phyloP scores from a whole-genome alignment of 1,140 invertebrate species.

The Battus philenor region DNA sequence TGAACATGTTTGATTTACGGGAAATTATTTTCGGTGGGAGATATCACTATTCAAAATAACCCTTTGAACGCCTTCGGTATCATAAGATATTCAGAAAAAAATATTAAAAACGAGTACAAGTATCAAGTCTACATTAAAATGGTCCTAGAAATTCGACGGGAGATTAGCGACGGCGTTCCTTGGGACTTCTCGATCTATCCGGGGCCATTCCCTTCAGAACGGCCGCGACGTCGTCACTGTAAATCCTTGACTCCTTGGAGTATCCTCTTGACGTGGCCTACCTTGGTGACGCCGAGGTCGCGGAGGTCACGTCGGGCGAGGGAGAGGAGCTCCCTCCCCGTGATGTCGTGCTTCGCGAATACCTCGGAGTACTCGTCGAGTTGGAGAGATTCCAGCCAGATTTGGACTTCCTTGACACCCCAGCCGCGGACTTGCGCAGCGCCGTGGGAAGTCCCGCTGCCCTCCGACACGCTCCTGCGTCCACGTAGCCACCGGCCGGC shows the following conservation, averaged over 20 bases:
- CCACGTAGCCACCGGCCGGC: slow-evolving; percentile 72
- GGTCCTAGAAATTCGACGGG: slow-evolving; percentile 9
- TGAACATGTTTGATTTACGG: no score
- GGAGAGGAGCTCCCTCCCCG: slow-evolving; percentile 91
- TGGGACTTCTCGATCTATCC: slow-evolving; percentile 14
- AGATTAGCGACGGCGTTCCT: slow-evolving; percentile 1
- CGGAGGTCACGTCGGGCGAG: slow-evolving; percentile 90
- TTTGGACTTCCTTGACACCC: slow-evolving; percentile 84
- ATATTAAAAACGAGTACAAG: neutral
- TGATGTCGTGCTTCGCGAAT: slow-evolving; percentile 93
- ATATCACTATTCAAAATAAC: slow-evolving; percentile 6
- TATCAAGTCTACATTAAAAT: slow-evolving; percentile 12
- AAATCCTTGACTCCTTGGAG: slow-evolving; percentile 94
- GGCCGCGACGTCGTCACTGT: slow-evolving; percentile 67
- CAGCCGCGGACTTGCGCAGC: slow-evolving; percentile 72
- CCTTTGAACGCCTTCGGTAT: slow-evolving; percentile 8
- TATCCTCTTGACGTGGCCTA: slow-evolving; percentile 96
- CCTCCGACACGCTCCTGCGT: slow-evolving; percentile 72
- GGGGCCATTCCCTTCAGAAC: slow-evolving; percentile 62
- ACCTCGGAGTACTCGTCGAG: slow-evolving; percentile 91
- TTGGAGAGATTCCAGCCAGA: slow-evolving; percentile 92
- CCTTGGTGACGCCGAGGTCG: slow-evolving; percentile 94
- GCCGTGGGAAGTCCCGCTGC: slow-evolving; percentile 29
- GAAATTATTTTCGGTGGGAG: slow-evolving; percentile 4
- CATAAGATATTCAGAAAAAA: neutral